phyloP scores from a whole-genome alignment of 2,113 vertebrate species.

The Bos javanicus region DNA sequence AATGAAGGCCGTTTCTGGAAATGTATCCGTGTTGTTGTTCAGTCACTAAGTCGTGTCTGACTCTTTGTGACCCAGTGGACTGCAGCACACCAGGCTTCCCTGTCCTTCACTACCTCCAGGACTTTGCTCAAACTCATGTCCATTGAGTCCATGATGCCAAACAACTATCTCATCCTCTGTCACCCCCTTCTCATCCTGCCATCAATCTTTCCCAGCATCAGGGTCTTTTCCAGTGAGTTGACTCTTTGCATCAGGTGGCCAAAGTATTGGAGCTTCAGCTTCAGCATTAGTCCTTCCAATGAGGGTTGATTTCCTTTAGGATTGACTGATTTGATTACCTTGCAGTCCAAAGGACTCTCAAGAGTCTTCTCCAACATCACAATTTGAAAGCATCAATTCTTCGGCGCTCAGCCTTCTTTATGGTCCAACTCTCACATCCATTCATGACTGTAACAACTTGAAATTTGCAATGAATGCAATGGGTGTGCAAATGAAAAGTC shows the following conservation, averaged over 20 bases:
- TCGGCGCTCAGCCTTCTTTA: fast-evolving
- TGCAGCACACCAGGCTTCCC: background rate
- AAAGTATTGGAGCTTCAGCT: background rate
- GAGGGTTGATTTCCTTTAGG: background rate
- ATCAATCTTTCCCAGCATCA: background rate
- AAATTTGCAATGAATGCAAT: background rate
- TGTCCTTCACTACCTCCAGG: background rate
- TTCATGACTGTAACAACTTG: background rate
- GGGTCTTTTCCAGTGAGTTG: background rate
- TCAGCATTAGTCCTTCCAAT: background rate
- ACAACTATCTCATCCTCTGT: background rate
- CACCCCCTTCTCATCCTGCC: background rate
- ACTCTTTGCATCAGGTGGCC: background rate
- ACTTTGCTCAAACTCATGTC: background rate
- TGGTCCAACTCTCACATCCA: background rate
- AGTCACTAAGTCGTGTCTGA: background rate
- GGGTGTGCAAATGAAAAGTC: background rate
- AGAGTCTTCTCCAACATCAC: background rate
- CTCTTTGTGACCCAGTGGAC: background rate
- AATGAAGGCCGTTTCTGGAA: background rate
- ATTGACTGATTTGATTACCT: background rate
- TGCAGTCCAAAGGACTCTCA: background rate
- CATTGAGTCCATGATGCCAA: background rate
- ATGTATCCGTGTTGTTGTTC: background rate
- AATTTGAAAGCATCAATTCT: background rate